Evolutionary conservation across 2,797 vertebrate genomes (phyloP), one percentile per base, ranked within the genome.

Genomic region (Channallabes apus): DNA sequence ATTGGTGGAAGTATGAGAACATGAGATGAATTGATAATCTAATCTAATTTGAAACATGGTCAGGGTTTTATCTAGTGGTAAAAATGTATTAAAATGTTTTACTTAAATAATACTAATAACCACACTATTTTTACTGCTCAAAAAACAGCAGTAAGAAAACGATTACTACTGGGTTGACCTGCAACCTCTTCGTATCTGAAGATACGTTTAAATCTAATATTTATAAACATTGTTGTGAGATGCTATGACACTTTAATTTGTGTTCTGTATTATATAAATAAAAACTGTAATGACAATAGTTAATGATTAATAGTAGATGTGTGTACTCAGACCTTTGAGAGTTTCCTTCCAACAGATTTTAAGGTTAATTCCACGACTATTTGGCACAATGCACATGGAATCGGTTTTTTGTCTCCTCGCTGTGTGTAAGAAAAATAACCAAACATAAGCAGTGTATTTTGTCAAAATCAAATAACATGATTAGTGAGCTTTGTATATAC

Each of bases 401-500:
- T 46, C n/a, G 0, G 0, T 0, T 15, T 0, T 1, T 18, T 0
- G 17, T 32, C 6, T 11, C 1, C 8, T 56, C 1, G 5, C 46
- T 76, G 72, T 18, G n/a, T 54, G 38, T 9, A 11, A 51, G 71
- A 54, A 27, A 29, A 0, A 46, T 46, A 46, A 15, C n/a, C n/a
- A 54, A 15, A 29, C 9, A 56, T 75, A 0, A 56, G n/a, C 15
- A 76, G 18, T 8, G 5, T 20, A 76, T 56, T 32, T 32, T 20
- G 6, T 46, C 18, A 8, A 56, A 32, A 56, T 54, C n/a, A 0
- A 20, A 56, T 29, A 27, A 76, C 29, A 7, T 2, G 46, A 9
- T 29, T 32, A 56, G 20, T 6, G 46, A 46, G 46, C 46, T 46
- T 46, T 46, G 46, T 46, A 8, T 46, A 11, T 11, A 46, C 9